Conservation (phyloP, 2,113 vertebrate genomes). For the Semnornis frantzii region DNA sequence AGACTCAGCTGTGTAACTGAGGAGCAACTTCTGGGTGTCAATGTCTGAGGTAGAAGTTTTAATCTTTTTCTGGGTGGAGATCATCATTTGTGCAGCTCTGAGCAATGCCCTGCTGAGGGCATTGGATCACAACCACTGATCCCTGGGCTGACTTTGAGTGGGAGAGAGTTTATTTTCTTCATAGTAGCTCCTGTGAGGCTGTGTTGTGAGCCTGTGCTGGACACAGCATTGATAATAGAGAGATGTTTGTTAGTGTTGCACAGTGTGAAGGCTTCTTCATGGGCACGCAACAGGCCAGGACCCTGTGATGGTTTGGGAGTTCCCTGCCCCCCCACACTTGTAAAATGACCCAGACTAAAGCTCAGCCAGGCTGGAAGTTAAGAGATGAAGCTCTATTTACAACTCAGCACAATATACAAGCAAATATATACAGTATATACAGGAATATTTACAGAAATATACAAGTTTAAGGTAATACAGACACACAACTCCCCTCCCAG, state of each 20-base stretch:
- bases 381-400: too few species aligned
- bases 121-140: background rate
- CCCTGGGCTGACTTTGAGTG: background rate
- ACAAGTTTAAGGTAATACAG: too few species aligned
- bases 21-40: rapidly evolving
- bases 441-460: too few species aligned
- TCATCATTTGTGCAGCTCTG: background rate
- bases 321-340: too few species aligned
- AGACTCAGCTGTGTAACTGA: rapidly evolving
- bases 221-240: background rate
- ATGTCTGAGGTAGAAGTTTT: background rate
- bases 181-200: background rate
- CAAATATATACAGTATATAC: too few species aligned
- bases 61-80: background rate
- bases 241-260: background rate
- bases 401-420: too few species aligned
- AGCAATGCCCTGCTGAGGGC: background rate
- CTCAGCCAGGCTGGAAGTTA: too few species aligned
- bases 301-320: too few species aligned
- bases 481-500: too few species aligned
- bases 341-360: too few species aligned
- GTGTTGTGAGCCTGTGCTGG: background rate
- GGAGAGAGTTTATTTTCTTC: background rate
- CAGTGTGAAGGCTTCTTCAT: background rate
- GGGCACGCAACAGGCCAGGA: background rate